Base-by-base conservation (phyloP, 2,888 invertebrate species). In the Polietes domitor region DNA sequence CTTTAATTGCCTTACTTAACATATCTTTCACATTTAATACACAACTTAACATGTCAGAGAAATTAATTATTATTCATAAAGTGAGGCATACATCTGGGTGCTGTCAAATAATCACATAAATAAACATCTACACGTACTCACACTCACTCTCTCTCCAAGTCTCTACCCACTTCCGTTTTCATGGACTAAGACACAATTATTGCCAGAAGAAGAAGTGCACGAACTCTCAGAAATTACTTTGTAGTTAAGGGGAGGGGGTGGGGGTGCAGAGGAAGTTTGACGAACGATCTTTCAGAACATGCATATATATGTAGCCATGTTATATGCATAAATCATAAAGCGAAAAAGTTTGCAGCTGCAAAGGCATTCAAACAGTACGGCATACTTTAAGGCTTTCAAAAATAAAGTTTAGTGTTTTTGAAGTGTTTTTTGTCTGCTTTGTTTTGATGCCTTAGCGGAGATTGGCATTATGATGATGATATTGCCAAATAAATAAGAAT, bases 1-100 rank as follows among this genome's bases (percentile, higher is more conserved):
- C 15, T 55, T 55, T 55, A 72, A 72, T 72, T 72, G 72, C 55
- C 72, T 55, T 37, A 19, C 72, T 72, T 58, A 72, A 55, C 55
- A 72, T 72, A n/a, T 55, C 72, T 55, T 21, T 17, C 72, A 58
- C 37, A 32, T 72, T 72, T 72, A 55, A 53, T 19, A 21, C 53
- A 72, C 32, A 72, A 37, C 71, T 72, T 72, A 41, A 15, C 41
- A 72, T 37, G 55, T 55, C 28, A 55, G 21, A 26, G 37, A 72
- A 72, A 72, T 58, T 37, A 58, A 72, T 72, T 55, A 72, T 55
- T 72, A 72, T 72, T 72, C 72, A 55, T 72, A 55, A 72, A 72
- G 55, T 72, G 41, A 24, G n/a, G 41, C 32, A 55, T 55, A 72
- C 24, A 55, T 41, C 55, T 72, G 12, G 26, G 24, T 55, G 55